phyloP scores from a whole-genome alignment of 2,113 vertebrate species.

The Rhabdomys dilectus region DNA sequence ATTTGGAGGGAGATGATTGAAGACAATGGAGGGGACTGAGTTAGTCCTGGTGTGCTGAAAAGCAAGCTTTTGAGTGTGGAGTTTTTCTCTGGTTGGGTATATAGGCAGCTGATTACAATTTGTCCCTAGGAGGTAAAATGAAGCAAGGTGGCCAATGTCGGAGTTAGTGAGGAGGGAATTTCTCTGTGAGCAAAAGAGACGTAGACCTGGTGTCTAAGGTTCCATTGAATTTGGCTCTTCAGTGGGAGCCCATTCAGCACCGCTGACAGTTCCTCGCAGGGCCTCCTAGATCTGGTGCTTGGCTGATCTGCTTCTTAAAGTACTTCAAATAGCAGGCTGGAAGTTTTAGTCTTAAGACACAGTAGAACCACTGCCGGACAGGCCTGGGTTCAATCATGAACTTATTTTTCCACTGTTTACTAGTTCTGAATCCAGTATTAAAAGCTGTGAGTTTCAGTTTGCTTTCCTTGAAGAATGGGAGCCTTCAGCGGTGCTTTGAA shows the following conservation, averaged over 20 bases:
- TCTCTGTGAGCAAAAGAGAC: background rate
- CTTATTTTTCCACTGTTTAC: background rate
- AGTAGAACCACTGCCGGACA: background rate
- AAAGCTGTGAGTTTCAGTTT: conserved; percentile 2
- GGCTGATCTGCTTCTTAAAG: background rate
- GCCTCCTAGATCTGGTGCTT: accelerated
- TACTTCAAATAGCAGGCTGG: background rate
- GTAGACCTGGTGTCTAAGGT: background rate
- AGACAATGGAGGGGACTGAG: background rate
- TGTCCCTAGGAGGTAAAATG: background rate
- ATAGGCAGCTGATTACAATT: background rate
- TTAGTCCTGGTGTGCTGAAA: background rate
- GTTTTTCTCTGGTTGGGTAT: background rate
- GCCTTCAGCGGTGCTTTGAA: background rate
- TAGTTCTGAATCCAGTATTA: background rate
- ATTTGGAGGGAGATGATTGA: background rate
- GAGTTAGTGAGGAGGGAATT: background rate
- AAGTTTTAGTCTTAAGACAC: background rate
- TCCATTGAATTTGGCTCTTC: background rate
- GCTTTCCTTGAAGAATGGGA: conserved; percentile 13
- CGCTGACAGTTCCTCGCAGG: background rate
- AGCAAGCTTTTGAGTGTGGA: background rate
- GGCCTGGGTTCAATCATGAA: background rate
- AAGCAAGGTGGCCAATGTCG: background rate
- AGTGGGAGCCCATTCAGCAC: background rate